These are phyloP conservation scores for Tricholauxania praeusta DNA, from an alignment of 2,888 invertebrate genomes.

Conservation along the genomic window DNA sequence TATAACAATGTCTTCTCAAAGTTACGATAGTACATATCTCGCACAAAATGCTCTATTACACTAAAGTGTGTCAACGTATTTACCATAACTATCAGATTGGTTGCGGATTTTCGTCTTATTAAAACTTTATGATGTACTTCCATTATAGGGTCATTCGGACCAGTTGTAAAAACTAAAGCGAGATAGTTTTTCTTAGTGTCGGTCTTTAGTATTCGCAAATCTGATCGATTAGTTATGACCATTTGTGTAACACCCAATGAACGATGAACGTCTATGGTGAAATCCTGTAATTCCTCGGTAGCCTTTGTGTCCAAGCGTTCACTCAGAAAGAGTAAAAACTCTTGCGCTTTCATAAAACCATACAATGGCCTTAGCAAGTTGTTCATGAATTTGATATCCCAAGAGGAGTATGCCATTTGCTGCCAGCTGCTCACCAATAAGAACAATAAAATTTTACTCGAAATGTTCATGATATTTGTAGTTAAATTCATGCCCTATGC, in stretches of 20 bases:
- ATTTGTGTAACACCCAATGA: conserved; percentile 45
- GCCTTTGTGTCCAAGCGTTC: conserved; percentile 19
- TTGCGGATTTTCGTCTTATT: conserved; percentile 27
- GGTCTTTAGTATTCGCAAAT: conserved; percentile 46
- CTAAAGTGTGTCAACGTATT: conserved; percentile 31
- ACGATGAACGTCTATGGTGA: conserved; percentile 43
- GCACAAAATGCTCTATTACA: conserved; percentile 21
- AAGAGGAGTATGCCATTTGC: too few species aligned
- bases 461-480: too few species aligned
- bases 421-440: too few species aligned
- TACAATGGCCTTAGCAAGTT: too few species aligned
- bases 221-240: conserved; percentile 48
- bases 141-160: conserved; percentile 50
- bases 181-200: conserved; percentile 46
- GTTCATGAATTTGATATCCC: too few species aligned
- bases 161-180: conserved; percentile 50
- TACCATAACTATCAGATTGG: conserved; percentile 18
- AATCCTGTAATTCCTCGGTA: conserved; percentile 43
- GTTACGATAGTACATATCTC: conserved; percentile 45
- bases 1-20: conserved; percentile 52
- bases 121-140: conserved; percentile 28
- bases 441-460: too few species aligned
- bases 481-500: too few species aligned
- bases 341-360: too few species aligned
- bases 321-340: neutral